Conservation (phyloP, 2,888 invertebrate genomes). For the Scaptomyza polygonia region DNA sequence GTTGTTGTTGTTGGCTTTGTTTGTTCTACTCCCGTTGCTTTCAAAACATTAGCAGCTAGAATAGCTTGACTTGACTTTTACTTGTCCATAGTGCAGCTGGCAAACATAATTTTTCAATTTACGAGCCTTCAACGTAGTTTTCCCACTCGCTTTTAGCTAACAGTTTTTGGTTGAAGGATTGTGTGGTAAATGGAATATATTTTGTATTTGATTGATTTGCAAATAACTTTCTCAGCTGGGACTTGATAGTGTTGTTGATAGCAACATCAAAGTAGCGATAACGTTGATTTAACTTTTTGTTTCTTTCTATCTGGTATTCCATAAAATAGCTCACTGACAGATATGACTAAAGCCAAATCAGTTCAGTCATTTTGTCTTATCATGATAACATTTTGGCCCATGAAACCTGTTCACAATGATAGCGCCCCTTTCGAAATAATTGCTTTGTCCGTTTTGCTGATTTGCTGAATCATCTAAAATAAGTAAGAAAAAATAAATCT, state of each 20-base stretch:
- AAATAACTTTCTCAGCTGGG: slow-evolving; percentile 16
- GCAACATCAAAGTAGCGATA: background rate
- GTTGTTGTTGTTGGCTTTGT: slow-evolving; percentile 29
- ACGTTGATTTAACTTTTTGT: background rate
- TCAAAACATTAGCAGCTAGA: slow-evolving; percentile 61
- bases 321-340: slow-evolving; percentile 18
- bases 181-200: slow-evolving; percentile 35
- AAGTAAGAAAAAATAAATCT: slow-evolving; percentile 42
- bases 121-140: slow-evolving; percentile 6
- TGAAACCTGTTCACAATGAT: slow-evolving; percentile 47
- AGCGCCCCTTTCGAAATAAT: slow-evolving; percentile 65
- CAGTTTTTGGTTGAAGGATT: slow-evolving; percentile 26
- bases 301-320: slow-evolving; percentile 1
- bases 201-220: slow-evolving; percentile 42
- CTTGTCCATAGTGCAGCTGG: slow-evolving; percentile 35
- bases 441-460: slow-evolving; percentile 61
- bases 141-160: background rate
- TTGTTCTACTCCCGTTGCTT: slow-evolving; percentile 46
- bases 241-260: background rate
- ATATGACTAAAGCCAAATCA: slow-evolving; percentile 11
- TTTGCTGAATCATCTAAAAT: slow-evolving; percentile 74
- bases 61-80: slow-evolving; percentile 40
- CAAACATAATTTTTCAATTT: slow-evolving; percentile 45
- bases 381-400: slow-evolving; percentile 25
- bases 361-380: slow-evolving; percentile 29